phyloP scores from a whole-genome alignment of 2,888 invertebrate genomes.

The Kryphioiulus occultus region DNA sequence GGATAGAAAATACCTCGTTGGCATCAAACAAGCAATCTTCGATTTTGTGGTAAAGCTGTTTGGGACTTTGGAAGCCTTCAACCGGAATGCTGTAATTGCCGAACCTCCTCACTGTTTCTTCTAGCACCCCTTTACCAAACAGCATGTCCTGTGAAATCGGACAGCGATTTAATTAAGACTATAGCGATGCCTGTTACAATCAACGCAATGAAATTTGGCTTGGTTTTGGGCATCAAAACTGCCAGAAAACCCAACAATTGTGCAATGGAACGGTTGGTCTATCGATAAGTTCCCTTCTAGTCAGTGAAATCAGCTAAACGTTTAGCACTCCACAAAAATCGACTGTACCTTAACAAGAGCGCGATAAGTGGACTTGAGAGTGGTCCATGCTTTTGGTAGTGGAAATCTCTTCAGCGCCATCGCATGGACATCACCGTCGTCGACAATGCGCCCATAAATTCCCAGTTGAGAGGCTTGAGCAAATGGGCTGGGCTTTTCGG shows the following conservation, averaged over 20 bases:
- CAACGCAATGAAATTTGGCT: too few species aligned
- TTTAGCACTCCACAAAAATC: not conserved
- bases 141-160: not conserved
- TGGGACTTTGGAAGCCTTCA: not conserved
- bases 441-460: constrained; percentile 41
- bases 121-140: not conserved
- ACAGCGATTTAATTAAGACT: too few species aligned
- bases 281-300: too few species aligned
- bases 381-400: not conserved
- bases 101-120: not conserved
- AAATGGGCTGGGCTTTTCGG: constrained; percentile 27
- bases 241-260: too few species aligned
- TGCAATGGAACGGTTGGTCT: too few species aligned
- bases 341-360: not conserved
- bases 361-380: not conserved
- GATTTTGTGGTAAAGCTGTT: constrained; percentile 18
- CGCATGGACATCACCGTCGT: constrained; percentile 33
- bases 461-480: constrained; percentile 38
- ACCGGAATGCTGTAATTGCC: not conserved
- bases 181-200: too few species aligned
- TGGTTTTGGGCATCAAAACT: too few species aligned
- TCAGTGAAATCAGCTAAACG: too few species aligned
- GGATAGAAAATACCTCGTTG: not conserved
- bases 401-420: constrained; percentile 45
- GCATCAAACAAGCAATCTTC: constrained; percentile 14